Evolutionary conservation across 2,888 invertebrate species (phyloP).

Genomic region (Aleiodes testaceus): DNA sequence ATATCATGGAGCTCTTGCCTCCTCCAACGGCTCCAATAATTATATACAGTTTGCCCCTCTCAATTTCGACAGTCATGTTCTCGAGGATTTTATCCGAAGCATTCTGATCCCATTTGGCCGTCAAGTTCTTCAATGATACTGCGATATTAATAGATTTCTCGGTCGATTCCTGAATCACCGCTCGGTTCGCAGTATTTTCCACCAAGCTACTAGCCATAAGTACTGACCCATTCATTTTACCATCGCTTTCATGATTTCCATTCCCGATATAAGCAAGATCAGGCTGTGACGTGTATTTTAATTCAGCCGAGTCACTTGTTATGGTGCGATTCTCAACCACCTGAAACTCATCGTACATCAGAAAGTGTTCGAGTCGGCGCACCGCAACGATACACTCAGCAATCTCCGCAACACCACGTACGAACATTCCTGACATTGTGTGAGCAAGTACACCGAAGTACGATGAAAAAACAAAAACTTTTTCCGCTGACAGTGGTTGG

Average conservation of each 20-base stretch:
- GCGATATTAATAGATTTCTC: slow-evolving; percentile 48
- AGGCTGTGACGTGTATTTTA: slow-evolving; percentile 48
- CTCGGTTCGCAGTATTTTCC: slow-evolving; percentile 54
- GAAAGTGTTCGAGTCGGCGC: slow-evolving; percentile 70
- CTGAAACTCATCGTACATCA: slow-evolving; percentile 71
- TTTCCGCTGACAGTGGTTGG: slow-evolving; percentile 81
- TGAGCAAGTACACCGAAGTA: slow-evolving; percentile 76
- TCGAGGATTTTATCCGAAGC: slow-evolving; percentile 75
- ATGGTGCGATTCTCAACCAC: slow-evolving; percentile 41
- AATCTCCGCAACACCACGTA: slow-evolving; percentile 75
- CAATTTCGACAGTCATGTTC: slow-evolving; percentile 75
- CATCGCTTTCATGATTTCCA: slow-evolving; percentile 47
- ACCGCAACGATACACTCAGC: slow-evolving; percentile 76
- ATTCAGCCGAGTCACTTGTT: slow-evolving; percentile 33
- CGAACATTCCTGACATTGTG: slow-evolving; percentile 77
- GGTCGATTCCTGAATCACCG: slow-evolving; percentile 49
- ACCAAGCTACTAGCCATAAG: slow-evolving; percentile 58
- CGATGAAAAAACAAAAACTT: slow-evolving; percentile 77
- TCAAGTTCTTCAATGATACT: slow-evolving; percentile 63
- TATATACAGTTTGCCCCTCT: slow-evolving; percentile 78
- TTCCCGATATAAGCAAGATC: slow-evolving; percentile 67
- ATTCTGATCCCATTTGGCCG: slow-evolving; percentile 75
- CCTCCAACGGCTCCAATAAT: slow-evolving; percentile 85
- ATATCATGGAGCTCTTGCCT: slow-evolving; percentile 82
- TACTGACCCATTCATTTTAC: slow-evolving; percentile 69